phyloP scores from a whole-genome alignment of 2,888 invertebrate species.

The Thumatha senex region DNA sequence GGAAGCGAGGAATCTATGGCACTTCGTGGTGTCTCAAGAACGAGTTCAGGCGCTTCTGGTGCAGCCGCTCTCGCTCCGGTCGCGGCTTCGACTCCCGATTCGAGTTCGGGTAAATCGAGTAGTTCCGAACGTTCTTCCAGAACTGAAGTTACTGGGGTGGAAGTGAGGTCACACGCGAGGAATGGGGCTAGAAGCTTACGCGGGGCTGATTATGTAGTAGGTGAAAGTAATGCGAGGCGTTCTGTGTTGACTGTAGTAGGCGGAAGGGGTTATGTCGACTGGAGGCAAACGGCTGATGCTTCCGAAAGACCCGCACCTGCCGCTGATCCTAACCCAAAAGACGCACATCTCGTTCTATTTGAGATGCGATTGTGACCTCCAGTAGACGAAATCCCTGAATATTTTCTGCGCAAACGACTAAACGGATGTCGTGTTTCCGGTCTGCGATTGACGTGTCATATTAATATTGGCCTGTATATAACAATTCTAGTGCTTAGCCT shows the following conservation, averaged over 20 bases:
- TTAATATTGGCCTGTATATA: constrained; percentile 51
- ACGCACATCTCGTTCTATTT: constrained; percentile 96
- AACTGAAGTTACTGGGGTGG: constrained; percentile 56
- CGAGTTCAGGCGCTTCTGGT: constrained; percentile 90
- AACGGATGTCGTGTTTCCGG: constrained; percentile 31
- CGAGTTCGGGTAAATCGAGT: constrained; percentile 67
- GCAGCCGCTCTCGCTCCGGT: constrained; percentile 81
- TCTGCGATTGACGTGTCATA: constrained; percentile 61
- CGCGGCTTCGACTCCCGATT: constrained; percentile 74
- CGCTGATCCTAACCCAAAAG: constrained; percentile 89
- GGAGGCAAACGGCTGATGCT: constrained; percentile 89
- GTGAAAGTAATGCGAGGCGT: constrained; percentile 81
- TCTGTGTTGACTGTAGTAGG: constrained; percentile 94
- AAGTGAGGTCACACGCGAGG: constrained; percentile 43
- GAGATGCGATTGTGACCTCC: constrained; percentile 83
- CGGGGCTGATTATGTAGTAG: constrained; percentile 69
- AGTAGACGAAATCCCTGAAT: constrained; percentile 7
- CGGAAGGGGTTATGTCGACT: constrained; percentile 94
- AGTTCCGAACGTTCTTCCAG: constrained; percentile 69
- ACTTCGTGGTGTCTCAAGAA: constrained; percentile 88
- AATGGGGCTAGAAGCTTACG: constrained; percentile 68
- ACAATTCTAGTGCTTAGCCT: constrained; percentile 38
- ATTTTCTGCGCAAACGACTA: constrained; percentile 6
- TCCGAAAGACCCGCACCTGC: constrained; percentile 80
- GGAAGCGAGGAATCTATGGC: constrained; percentile 94